A percentile compares a stretch with the other conserved stretches of the same genome.
Evolutionary conservation across 2,797 vertebrate genomes (phyloP).

Genomic region (Alca torda): DNA sequence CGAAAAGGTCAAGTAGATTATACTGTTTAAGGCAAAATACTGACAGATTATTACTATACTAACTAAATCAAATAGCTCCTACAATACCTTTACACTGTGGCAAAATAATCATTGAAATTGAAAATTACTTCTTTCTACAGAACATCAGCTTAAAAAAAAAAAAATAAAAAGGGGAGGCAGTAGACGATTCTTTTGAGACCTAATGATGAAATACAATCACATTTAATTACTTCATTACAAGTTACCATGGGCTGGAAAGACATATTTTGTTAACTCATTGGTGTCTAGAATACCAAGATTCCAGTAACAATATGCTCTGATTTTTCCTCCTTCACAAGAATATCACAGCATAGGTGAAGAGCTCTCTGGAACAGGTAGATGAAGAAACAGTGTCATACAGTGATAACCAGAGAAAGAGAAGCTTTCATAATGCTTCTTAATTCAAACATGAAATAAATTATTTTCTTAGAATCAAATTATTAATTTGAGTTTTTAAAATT

Average conservation of each 20-base stretch:
- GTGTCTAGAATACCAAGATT: not conserved
- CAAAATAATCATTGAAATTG: not conserved
- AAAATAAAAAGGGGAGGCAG: fast-evolving
- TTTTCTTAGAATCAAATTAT: not conserved
- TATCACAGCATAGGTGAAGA: not conserved
- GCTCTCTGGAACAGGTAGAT: not conserved
- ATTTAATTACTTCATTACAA: not conserved
- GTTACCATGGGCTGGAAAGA: not conserved
- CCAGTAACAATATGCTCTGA: not conserved
- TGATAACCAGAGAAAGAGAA: not conserved
- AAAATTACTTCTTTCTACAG: not conserved
- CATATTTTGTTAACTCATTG: not conserved
- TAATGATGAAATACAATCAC: not conserved
- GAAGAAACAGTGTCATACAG: not conserved
- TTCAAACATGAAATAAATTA: not conserved
- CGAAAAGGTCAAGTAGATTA: not conserved
- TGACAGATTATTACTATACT: not conserved
- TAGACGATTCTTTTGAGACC: not conserved
- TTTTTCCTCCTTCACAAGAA: not conserved
- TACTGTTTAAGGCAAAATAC: not conserved
- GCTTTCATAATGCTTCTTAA: not conserved
- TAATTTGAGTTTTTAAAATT: not conserved
- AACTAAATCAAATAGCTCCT: not conserved
- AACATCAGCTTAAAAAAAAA: not conserved
- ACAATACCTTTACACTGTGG: not conserved